A percentile compares a stretch with the other conserved stretches of the same genome.
These are phyloP conservation scores for Rhopalosiphum maidis DNA, from an alignment of 1,140 invertebrate species.

Conservation along the genomic window DNA sequence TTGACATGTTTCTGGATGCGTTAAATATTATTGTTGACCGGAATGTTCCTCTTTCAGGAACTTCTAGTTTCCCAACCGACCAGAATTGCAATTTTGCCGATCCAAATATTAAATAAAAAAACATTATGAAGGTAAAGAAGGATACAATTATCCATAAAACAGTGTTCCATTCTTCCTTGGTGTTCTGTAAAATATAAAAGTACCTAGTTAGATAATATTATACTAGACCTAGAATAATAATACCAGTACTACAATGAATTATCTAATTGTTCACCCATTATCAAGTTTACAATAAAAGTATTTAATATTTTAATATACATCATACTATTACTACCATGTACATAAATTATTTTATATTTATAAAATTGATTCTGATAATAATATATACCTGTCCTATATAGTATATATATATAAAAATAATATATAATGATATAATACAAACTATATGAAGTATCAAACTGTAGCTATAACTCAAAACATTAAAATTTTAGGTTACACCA, in stretches of 20 bases:
- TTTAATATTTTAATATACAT: too few relatives aligned
- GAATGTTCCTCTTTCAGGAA: neutral
- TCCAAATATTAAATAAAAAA: constrained; percentile 43
- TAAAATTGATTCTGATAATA: too few relatives aligned
- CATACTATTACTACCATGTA: too few relatives aligned
- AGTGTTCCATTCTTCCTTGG: constrained; percentile 31
- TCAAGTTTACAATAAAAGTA: too few relatives aligned
- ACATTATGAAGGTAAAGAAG: neutral
- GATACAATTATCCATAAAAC: neutral
- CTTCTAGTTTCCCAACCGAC: neutral
- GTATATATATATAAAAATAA: too few relatives aligned
- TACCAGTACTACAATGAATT: neutral
- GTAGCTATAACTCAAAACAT: too few relatives aligned
- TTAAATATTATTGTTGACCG: constrained; percentile 22
- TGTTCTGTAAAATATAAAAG: constrained; percentile 27
- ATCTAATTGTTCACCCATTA: too few relatives aligned
- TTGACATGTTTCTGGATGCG: constrained; percentile 6
- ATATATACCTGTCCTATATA: too few relatives aligned
- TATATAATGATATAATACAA: too few relatives aligned
- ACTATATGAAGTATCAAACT: too few relatives aligned
- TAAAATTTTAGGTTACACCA: too few relatives aligned
- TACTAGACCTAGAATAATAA: neutral
- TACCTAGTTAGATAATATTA: neutral
- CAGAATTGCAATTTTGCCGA: constrained; percentile 40
- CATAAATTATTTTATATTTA: too few relatives aligned